Percentiles rank a stretch among this genome's conserved stretches.
Conservation (phyloP, 2,888 invertebrate genomes). For the Theretra japonica region DNA sequence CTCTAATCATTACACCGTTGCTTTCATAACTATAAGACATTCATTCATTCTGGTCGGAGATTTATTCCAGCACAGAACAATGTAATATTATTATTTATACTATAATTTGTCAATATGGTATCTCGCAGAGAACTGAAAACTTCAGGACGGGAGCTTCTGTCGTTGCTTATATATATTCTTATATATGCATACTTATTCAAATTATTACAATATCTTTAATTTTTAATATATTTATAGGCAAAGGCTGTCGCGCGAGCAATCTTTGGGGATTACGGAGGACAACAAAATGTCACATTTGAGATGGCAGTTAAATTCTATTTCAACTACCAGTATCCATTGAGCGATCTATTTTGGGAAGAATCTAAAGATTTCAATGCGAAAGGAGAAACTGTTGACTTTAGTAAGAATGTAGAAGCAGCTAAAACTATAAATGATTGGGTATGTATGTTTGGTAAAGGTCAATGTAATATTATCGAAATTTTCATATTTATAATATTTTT, state of each 20-base stretch:
- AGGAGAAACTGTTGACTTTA: slow-evolving; percentile 51
- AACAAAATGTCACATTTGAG: slow-evolving; percentile 43
- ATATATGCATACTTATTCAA: no score
- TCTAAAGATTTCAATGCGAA: slow-evolving; percentile 44
- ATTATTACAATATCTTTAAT: neutral
- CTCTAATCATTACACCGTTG: no score
- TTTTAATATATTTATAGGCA: slow-evolving; percentile 44
- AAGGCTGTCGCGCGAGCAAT: slow-evolving; percentile 39
- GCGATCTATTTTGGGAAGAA: slow-evolving; percentile 35
- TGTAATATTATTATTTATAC: no score
- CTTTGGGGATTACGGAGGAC: slow-evolving; percentile 37
- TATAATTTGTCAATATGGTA: no score
- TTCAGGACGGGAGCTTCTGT: no score
- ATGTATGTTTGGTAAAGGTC: slow-evolving; percentile 31
- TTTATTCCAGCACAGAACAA: no score
- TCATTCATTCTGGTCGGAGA: no score
- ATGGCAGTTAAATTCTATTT: slow-evolving; percentile 44
- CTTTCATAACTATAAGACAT: no score
- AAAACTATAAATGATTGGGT: slow-evolving; percentile 58
- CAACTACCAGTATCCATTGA: slow-evolving; percentile 40
- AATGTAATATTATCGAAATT: no score
- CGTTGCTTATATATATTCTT: no score
- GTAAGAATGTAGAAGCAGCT: slow-evolving; percentile 43
- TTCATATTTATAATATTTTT: no score
- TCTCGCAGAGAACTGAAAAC: no score